Base-by-base conservation (phyloP, 2,113 vertebrate species). In the Dolichotis patagonum region DNA sequence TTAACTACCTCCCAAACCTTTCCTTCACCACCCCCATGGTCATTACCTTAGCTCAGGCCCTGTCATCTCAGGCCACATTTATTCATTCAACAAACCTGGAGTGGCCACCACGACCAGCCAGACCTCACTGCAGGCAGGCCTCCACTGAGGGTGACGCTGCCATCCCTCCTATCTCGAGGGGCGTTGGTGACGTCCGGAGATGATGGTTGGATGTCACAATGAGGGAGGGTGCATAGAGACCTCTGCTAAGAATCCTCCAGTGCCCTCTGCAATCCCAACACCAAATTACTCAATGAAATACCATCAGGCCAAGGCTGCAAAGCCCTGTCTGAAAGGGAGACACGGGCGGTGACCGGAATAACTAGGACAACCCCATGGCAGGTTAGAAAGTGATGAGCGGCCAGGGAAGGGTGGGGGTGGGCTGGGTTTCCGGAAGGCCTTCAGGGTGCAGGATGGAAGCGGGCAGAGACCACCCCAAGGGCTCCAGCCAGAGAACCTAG, bases 241-340 rank as follows among this genome's bases (percentile, higher is more conserved):
- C 65, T 41, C 41, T 52, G 1, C 14, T n/a, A 3, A 41, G 16
- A 38, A 24, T 6, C 67, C 84, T n/a, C 8, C 20, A 7, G n/a
- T 12, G 49, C 60, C 5, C 73, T 8, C 58, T 3, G 0, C 28
- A 30, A 56, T 35, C 26, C 14, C 56, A 84, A 20, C 7, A 4
- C 28, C 32, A 19, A 54, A 32, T 5, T 3, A 38, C 3, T 7
- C 0, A 3, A 32, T 71, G 32, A 65, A 71, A 75, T 2, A 28
- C 46, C 28, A 1, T 0, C 3, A 2, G 1, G 2, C 75, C 4
- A 1, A 75, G 35, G 46, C 1, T 10, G 63, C 54, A 9, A 71
- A 52, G 54, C 32, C 20, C 38, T 52, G 56, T 49, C 73, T 56
- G 9, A 54, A 28, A 43, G 43, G 69, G 24, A 56, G 60, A 41